Evolutionary conservation across 2,113 vertebrate genomes (phyloP).

Genomic region (Oncorhynchus gorbuscha): DNA sequence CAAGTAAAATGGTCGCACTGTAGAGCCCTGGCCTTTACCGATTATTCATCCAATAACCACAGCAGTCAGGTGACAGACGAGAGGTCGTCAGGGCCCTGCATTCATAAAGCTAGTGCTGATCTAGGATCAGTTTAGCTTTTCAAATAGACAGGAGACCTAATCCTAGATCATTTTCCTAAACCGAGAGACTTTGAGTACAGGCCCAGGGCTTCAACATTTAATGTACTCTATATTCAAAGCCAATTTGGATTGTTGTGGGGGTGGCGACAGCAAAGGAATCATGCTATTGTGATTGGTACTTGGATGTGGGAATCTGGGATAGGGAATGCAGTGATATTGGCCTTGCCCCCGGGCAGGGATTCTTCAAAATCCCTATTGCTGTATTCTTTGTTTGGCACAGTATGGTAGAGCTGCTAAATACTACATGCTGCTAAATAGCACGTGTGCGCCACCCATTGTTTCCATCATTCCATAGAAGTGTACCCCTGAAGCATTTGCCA

Average conservation of each 20-base stretch:
- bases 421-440: background rate
- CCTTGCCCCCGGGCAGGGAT: slow-evolving; percentile 7
- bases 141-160: too few species aligned
- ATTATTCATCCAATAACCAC: too few species aligned
- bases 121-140: too few species aligned
- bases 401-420: background rate
- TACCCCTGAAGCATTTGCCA: background rate
- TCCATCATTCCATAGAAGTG: background rate
- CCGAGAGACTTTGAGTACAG: too few species aligned
- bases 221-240: slow-evolving; percentile 44
- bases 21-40: too few species aligned
- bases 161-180: too few species aligned
- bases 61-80: too few species aligned
- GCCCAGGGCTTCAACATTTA: too few species aligned
- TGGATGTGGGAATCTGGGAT: slow-evolving; percentile 6
- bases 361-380: slow-evolving; percentile 8
- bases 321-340: background rate
- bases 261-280: slow-evolving; percentile 1
- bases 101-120: too few species aligned
- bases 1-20: too few species aligned
- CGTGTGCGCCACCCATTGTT: background rate
- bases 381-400: slow-evolving; percentile 15
- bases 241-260: slow-evolving; percentile 23
- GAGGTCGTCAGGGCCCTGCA: too few species aligned
- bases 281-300: background rate